A percentile compares a stretch with the other conserved stretches of the same genome.
Evolutionary conservation across 2,113 vertebrate species (phyloP).

Genomic region (Bufo gargarizans): DNA sequence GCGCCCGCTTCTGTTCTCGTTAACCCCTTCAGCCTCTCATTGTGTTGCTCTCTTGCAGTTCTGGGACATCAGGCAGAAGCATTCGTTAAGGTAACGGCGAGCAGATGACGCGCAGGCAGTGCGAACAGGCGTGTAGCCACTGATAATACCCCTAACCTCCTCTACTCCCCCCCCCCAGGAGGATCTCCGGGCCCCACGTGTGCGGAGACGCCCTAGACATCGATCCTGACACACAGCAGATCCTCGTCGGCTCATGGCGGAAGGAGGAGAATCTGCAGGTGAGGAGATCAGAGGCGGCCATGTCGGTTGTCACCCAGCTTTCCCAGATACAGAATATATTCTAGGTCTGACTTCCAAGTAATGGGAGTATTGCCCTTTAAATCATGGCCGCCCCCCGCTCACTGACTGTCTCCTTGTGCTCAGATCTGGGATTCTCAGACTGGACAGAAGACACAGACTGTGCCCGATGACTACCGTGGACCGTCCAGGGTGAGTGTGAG

Average conservation of each 20-base stretch:
- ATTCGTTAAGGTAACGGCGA: constrained; percentile 62
- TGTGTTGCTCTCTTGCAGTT: constrained; percentile 61
- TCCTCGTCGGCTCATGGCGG: constrained; percentile 70
- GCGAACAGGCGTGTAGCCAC: neutral
- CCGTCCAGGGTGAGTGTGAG: constrained; percentile 60
- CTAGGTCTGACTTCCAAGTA: no score
- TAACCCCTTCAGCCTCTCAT: neutral
- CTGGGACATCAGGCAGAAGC: constrained; percentile 62
- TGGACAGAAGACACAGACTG: constrained; percentile 59
- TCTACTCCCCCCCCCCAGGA: constrained; percentile 59
- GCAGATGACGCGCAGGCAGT: neutral
- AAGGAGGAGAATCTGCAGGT: constrained; percentile 66
- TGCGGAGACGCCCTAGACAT: constrained; percentile 69
- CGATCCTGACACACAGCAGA: constrained; percentile 61
- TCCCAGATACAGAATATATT: no score
- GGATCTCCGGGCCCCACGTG: constrained; percentile 67
- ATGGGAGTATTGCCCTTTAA: neutral
- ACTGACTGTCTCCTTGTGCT: neutral
- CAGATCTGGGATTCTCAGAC: constrained; percentile 68
- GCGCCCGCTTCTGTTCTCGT: no score
- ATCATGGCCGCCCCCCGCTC: neutral
- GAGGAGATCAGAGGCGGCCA: constrained; percentile 7
- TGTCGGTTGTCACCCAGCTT: neutral
- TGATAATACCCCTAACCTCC: neutral
- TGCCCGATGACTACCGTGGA: constrained; percentile 62